Percentiles rank a stretch among this genome's conserved stretches.
These are phyloP conservation scores for Aphidius ervi DNA, from an alignment of 1,140 invertebrate genomes.

Conservation along the genomic window DNA sequence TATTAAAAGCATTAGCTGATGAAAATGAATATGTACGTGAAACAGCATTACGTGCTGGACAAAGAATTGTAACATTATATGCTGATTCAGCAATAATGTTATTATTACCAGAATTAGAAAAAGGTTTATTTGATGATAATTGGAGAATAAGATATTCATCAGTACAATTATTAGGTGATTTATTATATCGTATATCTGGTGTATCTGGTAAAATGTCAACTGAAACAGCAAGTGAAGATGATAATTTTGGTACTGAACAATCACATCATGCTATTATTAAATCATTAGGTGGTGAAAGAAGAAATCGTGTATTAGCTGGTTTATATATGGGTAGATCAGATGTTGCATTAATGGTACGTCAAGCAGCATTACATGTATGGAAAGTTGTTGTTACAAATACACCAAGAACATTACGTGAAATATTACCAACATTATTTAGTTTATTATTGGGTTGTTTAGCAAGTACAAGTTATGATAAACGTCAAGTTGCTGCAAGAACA, in stretches of 20 bases:
- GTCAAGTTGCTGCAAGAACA: slow-evolving; percentile 92
- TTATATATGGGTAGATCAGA: slow-evolving; percentile 97
- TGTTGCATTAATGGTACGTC: slow-evolving; percentile 92
- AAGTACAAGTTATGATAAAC: slow-evolving; percentile 91
- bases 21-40: slow-evolving; percentile 99
- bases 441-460: slow-evolving; percentile 89
- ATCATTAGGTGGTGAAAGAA: slow-evolving; percentile 79
- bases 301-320: slow-evolving; percentile 91
- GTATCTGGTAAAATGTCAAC: slow-evolving; percentile 99
- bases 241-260: slow-evolving; percentile 98
- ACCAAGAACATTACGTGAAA: slow-evolving; percentile 92
- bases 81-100: slow-evolving; percentile 93
- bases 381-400: slow-evolving; percentile 96
- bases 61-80: slow-evolving; percentile 94
- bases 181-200: slow-evolving; percentile 94
- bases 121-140: slow-evolving; percentile 93
- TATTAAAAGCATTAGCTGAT: slow-evolving; percentile 95
- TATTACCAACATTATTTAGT: slow-evolving; percentile 90
- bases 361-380: slow-evolving; percentile 97
- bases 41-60: slow-evolving; percentile 93
- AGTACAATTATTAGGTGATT: slow-evolving; percentile 92
- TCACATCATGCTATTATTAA: slow-evolving; percentile 88
- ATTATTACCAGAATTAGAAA: slow-evolving; percentile 90
- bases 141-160: slow-evolving; percentile 97
- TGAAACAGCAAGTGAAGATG: slow-evolving; percentile 95